Percentiles rank a stretch among this genome's conserved stretches.
These are phyloP conservation scores for Arnoldichthys spilopterus DNA, from an alignment of 2,797 vertebrate genomes.

Conservation along the genomic window DNA sequence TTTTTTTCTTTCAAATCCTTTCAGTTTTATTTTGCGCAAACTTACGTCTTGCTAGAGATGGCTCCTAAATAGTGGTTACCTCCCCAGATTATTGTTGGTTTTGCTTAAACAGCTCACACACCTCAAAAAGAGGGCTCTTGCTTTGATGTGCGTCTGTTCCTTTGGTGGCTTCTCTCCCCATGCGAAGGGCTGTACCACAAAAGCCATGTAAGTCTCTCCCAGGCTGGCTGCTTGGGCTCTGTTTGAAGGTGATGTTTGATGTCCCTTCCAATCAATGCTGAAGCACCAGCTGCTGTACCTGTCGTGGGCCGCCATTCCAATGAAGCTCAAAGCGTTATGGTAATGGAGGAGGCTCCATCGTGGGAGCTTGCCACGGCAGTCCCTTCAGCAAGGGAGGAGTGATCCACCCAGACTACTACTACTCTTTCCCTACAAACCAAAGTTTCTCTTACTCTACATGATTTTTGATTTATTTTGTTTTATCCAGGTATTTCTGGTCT, in stretches of 20 bases:
- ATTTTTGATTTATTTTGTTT: neutral
- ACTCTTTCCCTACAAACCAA: neutral
- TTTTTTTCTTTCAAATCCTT: neutral
- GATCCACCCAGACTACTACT: neutral
- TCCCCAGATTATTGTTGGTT: slow-evolving; percentile 29
- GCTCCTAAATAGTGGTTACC: slow-evolving; percentile 10
- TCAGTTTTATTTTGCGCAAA: neutral
- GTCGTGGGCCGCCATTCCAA: slow-evolving; percentile 25
- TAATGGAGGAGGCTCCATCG: slow-evolving; percentile 31
- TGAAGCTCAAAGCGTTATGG: slow-evolving; percentile 28
- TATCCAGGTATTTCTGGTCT: neutral
- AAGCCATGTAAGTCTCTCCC: slow-evolving; percentile 69
- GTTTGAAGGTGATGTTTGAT: slow-evolving; percentile 65
- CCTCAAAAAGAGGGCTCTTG: slow-evolving; percentile 30
- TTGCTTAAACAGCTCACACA: slow-evolving; percentile 33
- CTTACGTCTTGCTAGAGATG: slow-evolving; percentile 3
- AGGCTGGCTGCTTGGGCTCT: slow-evolving; percentile 48
- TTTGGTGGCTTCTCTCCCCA: slow-evolving; percentile 62
- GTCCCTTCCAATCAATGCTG: slow-evolving; percentile 59
- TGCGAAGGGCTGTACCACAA: slow-evolving; percentile 66
- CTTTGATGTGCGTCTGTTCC: slow-evolving; percentile 73
- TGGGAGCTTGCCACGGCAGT: slow-evolving; percentile 25
- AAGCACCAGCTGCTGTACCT: slow-evolving; percentile 53
- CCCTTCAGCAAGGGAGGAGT: neutral
- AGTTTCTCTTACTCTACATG: neutral